Evolutionary conservation across 2,113 vertebrate species (phyloP).

Genomic region (Python bivittatus): DNA sequence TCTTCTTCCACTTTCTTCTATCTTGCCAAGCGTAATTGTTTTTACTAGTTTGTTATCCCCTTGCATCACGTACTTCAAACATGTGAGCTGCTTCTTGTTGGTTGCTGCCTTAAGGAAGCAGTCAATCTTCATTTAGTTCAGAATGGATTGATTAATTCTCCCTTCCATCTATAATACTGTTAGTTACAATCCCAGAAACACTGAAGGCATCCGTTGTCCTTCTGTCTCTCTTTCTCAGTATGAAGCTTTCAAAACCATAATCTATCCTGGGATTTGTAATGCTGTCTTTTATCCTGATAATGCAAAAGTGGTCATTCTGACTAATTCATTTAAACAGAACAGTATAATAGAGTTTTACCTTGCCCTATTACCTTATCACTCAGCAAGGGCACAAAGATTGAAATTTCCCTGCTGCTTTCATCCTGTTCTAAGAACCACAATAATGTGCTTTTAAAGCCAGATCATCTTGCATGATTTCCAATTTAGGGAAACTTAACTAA

Average conservation of each 20-base stretch:
- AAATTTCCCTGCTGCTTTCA: background rate
- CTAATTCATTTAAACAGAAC: background rate
- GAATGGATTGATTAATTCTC: background rate
- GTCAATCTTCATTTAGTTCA: background rate
- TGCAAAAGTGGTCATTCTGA: background rate
- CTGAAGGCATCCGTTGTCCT: background rate
- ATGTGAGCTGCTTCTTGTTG: background rate
- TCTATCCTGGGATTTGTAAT: background rate
- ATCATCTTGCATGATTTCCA: background rate
- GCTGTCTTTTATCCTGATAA: background rate
- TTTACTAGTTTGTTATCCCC: background rate
- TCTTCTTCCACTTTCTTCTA: background rate
- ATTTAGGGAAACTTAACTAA: background rate
- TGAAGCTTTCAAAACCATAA: background rate
- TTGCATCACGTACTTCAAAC: background rate
- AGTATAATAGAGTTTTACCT: background rate
- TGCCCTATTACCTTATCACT: background rate
- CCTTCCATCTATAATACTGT: background rate
- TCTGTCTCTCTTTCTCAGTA: background rate
- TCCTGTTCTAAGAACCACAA: background rate
- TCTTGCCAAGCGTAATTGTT: background rate
- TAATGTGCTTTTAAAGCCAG: background rate
- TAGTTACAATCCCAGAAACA: background rate
- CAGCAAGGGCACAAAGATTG: background rate
- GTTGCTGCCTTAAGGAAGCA: background rate